Base-by-base conservation (phyloP, 1,140 invertebrate species). In the Macrotrachela quadricornifera region DNA sequence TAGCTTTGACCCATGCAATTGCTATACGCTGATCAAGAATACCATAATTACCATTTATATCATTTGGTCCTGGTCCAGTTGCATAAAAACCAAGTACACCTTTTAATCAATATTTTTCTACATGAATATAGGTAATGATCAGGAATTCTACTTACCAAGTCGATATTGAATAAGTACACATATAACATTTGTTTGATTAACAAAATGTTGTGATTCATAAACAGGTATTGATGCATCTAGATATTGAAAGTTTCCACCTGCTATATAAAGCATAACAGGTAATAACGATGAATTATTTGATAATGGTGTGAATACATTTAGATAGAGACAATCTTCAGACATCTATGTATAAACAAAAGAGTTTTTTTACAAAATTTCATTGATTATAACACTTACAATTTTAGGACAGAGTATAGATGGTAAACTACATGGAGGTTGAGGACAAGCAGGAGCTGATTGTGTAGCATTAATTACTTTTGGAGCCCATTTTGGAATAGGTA, bases 81-180 rank as follows among this genome's bases (percentile, higher is more conserved):
- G 56, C 38, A 8, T 49, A 50, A 16, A 49, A 54, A 1, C 53
- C 53, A 11, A 54, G 17, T 43, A 44, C 47, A 2, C 53, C 53
- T 21, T 46, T 46, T 46, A 8, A 3, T 46, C 1, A 13, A 18
- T 1, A 18, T 13, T n/a, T n/a, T n/a, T n/a, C n/a, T n/a, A n/a
- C 10, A 10, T 13, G 3, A 12, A n/a, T 18, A 11, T 30, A 30
- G 21, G 8, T 30, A 8, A 30, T 30, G 2, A 30, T 4, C 8
- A 30, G 3, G 8, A 4, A 8, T 30, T 30, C 21, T 13, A 13
- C 2, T 36, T n/a, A 46, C 45, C 83, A 9, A 91, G 78, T 50
- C 90, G 76, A 66, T 96, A 95, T 65, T 94, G 86, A 77, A 94
- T 85, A 37, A 85, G 82, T 6, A 91, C 86, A 52, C 92, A 83